Evolutionary conservation across 2,888 invertebrate species (phyloP).

Genomic region (Tipula vernalis): DNA sequence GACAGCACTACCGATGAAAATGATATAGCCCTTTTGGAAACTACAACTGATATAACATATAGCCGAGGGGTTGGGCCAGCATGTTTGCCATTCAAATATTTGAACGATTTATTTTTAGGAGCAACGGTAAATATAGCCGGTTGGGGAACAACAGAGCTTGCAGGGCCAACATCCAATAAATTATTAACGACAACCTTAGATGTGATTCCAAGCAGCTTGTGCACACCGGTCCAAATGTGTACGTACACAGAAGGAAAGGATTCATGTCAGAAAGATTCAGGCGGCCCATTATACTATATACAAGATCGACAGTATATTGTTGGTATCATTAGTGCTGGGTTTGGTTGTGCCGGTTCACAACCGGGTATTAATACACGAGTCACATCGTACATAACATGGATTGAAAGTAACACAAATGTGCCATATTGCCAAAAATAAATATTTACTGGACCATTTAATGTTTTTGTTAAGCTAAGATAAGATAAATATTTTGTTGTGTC

Average conservation of each 20-base stretch:
- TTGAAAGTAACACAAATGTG: slow-evolving; percentile 21
- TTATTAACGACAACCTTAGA: slow-evolving; percentile 39
- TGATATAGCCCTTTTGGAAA: slow-evolving; percentile 16
- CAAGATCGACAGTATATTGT: slow-evolving; percentile 33
- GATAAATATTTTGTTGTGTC: neutral
- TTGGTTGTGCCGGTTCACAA: slow-evolving; percentile 37
- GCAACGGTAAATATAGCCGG: slow-evolving; percentile 30
- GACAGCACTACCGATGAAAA: slow-evolving; percentile 11
- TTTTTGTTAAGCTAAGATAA: neutral
- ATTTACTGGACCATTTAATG: neutral
- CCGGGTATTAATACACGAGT: slow-evolving; percentile 45
- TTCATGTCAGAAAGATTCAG: slow-evolving; percentile 42
- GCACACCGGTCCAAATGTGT: slow-evolving; percentile 36
- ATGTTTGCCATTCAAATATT: slow-evolving; percentile 17
- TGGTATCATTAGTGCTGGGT: slow-evolving; percentile 45
- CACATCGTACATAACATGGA: slow-evolving; percentile 45
- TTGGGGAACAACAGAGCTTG: slow-evolving; percentile 45
- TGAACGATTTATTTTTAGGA: neutral
- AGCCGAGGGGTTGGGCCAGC: slow-evolving; percentile 16
- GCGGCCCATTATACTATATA: slow-evolving; percentile 41
- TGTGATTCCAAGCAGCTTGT: slow-evolving; percentile 35
- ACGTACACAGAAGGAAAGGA: slow-evolving; percentile 38
- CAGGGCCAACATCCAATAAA: slow-evolving; percentile 37
- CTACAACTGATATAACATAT: slow-evolving; percentile 13
- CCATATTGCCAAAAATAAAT: neutral